Percentiles rank a stretch among this genome's conserved stretches.
These are phyloP conservation scores for Panorpa germanica DNA, from an alignment of 2,888 invertebrate genomes.

Conservation along the genomic window DNA sequence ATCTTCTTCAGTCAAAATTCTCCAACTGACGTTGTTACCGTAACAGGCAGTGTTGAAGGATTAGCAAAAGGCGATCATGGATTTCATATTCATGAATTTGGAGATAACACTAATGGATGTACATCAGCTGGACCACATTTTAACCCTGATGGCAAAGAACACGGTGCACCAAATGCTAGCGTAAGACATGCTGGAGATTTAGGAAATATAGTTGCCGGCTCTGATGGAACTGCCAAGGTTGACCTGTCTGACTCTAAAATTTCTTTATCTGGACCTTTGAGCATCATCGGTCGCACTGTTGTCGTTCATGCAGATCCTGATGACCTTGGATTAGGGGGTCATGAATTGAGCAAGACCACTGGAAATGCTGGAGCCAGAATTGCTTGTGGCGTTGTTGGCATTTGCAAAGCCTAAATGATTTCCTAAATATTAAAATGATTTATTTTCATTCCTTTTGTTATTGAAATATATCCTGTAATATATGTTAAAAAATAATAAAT, in stretches of 20 bases:
- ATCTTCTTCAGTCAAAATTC: slow-evolving; percentile 62
- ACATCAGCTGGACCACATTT: slow-evolving; percentile 90
- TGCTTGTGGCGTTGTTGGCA: slow-evolving; percentile 25
- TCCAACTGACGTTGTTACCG: slow-evolving; percentile 42
- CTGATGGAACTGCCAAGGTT: slow-evolving; percentile 44
- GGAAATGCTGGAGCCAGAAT: slow-evolving; percentile 83
- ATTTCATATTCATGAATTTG: slow-evolving; percentile 93
- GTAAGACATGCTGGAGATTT: slow-evolving; percentile 80
- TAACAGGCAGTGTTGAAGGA: slow-evolving; percentile 70
- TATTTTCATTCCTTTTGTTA: too few relatives aligned
- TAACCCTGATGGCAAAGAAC: slow-evolving; percentile 65
- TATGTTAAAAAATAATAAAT: too few relatives aligned
- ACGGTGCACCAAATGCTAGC: slow-evolving; percentile 58
- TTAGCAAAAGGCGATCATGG: slow-evolving; percentile 46
- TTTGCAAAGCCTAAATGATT: slow-evolving; percentile 19
- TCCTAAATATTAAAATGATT: too few relatives aligned
- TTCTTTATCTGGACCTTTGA: slow-evolving; percentile 48
- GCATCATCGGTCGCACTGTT: slow-evolving; percentile 66
- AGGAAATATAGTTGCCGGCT: slow-evolving; percentile 56
- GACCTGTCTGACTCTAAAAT: slow-evolving; percentile 40
- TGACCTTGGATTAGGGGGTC: slow-evolving; percentile 84
- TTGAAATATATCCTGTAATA: too few relatives aligned
- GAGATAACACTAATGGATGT: slow-evolving; percentile 90
- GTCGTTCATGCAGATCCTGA: slow-evolving; percentile 88
- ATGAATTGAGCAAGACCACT: slow-evolving; percentile 80